These are phyloP conservation scores for Galeruca laticollis DNA, from an alignment of 2,888 invertebrate genomes.

Conservation along the genomic window DNA sequence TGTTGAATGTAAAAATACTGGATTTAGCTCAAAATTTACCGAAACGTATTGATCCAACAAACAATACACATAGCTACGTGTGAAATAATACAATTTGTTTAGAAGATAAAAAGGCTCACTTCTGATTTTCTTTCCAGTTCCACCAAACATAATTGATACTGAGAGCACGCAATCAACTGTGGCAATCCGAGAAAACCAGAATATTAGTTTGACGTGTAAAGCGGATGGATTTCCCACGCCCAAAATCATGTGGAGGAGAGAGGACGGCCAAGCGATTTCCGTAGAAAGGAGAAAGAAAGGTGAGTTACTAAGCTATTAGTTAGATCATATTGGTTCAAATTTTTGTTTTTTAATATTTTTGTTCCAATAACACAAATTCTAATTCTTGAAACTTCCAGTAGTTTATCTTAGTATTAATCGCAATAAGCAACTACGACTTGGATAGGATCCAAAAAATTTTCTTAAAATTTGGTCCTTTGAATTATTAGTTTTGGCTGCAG, in stretches of 20 bases:
- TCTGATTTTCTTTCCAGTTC: constrained; percentile 75
- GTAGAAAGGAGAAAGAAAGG: constrained; percentile 90
- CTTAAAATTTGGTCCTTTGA: no score
- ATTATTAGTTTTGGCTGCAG: no score
- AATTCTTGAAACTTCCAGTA: no score
- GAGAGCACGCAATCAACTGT: constrained; percentile 93
- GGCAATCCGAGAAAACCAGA: constrained; percentile 93
- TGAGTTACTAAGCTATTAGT: constrained; percentile 62
- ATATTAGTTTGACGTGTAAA: constrained; percentile 91
- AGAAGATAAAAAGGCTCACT: constrained; percentile 21
- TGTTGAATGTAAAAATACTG: not conserved
- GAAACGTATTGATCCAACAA: not conserved
- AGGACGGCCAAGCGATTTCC: constrained; percentile 88
- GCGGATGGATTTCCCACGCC: constrained; percentile 93
- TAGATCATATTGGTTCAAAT: not conserved
- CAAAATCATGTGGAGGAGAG: constrained; percentile 92
- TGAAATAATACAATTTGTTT: constrained; percentile 21
- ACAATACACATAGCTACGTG: not conserved
- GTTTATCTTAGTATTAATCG: no score
- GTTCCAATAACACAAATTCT: no score
- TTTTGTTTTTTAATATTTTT: not conserved
- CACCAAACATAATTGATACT: constrained; percentile 91
- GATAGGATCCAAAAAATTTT: no score
- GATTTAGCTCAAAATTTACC: not conserved
- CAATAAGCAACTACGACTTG: no score